phyloP scores from a whole-genome alignment of 2,797 vertebrate species.

The Sebastes steindachneri region DNA sequence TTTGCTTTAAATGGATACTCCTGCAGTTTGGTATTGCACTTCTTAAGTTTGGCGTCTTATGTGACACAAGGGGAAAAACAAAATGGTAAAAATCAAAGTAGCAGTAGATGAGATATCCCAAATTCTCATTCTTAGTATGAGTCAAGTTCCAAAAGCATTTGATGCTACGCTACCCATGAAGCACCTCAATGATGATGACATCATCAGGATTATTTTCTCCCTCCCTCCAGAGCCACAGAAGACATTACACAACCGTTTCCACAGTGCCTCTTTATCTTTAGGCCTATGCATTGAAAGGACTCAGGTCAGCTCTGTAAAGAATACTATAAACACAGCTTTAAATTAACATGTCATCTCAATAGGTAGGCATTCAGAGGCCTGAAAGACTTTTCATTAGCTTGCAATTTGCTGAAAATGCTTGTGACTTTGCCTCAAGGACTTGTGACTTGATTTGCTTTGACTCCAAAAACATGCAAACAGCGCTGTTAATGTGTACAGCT shows the following conservation, averaged over 20 bases:
- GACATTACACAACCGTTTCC: neutral
- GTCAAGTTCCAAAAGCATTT: neutral
- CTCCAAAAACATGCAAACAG: neutral
- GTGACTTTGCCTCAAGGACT: neutral
- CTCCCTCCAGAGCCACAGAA: neutral
- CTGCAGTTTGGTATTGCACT: neutral
- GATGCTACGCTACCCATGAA: neutral
- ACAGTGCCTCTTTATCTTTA: neutral
- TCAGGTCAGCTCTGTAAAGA: neutral
- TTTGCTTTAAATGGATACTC: neutral
- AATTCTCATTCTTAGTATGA: neutral
- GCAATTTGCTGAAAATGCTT: neutral
- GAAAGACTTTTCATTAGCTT: neutral
- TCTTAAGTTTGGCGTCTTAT: neutral
- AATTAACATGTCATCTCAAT: neutral
- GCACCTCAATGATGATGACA: neutral
- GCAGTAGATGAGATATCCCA: no score
- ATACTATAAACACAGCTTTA: neutral
- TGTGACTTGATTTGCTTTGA: neutral
- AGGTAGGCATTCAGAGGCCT: neutral
- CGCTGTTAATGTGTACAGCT: neutral
- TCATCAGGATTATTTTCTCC: neutral
- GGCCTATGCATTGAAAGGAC: neutral
- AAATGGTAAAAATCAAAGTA: no score
- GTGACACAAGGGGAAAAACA: neutral